Evolutionary conservation across 2,888 invertebrate species (phyloP).

Genomic region (Leptopilina drosophilae): DNA sequence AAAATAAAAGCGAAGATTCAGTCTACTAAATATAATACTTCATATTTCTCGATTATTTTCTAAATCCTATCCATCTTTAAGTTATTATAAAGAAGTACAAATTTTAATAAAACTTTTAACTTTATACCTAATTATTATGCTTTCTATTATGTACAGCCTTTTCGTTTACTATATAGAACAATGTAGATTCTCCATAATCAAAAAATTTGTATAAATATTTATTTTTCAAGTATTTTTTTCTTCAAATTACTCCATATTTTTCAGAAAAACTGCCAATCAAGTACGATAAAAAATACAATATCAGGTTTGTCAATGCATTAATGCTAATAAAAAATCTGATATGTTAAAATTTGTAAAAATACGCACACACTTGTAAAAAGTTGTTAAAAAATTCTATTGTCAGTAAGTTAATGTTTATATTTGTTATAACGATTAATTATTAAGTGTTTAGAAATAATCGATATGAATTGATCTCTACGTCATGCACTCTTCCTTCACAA

Average conservation of each 20-base stretch:
- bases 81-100: conserved; percentile 43
- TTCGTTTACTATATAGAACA: conserved; percentile 29
- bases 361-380: conserved; percentile 20
- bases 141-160: conserved; percentile 30
- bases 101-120: conserved; percentile 31
- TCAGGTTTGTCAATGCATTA: not conserved
- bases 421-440: not conserved
- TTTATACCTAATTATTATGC: conserved; percentile 32
- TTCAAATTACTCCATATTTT: not conserved
- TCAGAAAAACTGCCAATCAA: conserved; percentile 18
- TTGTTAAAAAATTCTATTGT: conserved; percentile 5
- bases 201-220: not conserved
- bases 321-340: conserved; percentile 4
- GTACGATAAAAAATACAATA: conserved; percentile 21
- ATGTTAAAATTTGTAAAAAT: conserved; percentile 28
- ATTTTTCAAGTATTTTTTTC: not conserved
- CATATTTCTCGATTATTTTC: not conserved
- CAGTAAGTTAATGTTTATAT: not conserved
- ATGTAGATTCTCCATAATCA: not conserved
- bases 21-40: conserved; percentile 38
- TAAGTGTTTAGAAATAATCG: not conserved
- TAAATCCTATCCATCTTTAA: not conserved
- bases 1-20: conserved; percentile 14
- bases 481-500: conserved; percentile 39
- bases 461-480: conserved; percentile 20